Evolutionary conservation across 2,888 invertebrate genomes (phyloP), one percentile per base, ranked within the genome.

Genomic region (Ochropacha duplaris): DNA sequence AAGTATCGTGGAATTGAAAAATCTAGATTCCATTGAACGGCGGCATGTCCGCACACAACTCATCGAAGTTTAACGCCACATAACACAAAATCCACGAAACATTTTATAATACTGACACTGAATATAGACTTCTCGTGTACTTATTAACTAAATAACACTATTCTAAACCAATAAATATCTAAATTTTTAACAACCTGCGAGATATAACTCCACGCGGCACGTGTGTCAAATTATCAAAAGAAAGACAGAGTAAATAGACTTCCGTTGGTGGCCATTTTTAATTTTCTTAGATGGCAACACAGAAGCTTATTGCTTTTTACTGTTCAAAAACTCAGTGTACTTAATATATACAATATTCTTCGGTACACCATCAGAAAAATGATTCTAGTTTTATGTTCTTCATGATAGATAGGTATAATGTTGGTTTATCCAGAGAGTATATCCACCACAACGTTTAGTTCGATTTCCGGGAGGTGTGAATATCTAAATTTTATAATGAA

Each of bases 181-280:
- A 77, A 83, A 81, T 77, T 78, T 74, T 65, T 81, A 86, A 69
- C 81, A 83, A 93, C 93, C 93, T 93, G 92, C 92, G 93, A 76
- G 89, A 86, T 68, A 85, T 88, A 86, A 90, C 89, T 93, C 92
- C 93, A 93, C 93, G 93, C 93, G 89, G 89, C 92, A 92, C 93
- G 93, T 92, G 92, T 91, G 90, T 88, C 90, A 91, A 90, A 82
- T 87, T 88, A 83, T 88, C 81, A 88, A 92, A 92, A 90, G 89
- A 88, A 86, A 77, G 87, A 87, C 84, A 86, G 76, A 74, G 76
- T 84, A 78, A 76, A 74, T 74, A 77, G 72, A 84, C 81, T 89
- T 91, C 90, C 89, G 88, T 76, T 76, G 66, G 74, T 81, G 79
- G 87, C 90, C 88, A 89, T 89, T 72, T 86, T 83, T 49, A 56